Conservation (phyloP, 2,113 vertebrate genomes). For the Zosterops japonicus region DNA sequence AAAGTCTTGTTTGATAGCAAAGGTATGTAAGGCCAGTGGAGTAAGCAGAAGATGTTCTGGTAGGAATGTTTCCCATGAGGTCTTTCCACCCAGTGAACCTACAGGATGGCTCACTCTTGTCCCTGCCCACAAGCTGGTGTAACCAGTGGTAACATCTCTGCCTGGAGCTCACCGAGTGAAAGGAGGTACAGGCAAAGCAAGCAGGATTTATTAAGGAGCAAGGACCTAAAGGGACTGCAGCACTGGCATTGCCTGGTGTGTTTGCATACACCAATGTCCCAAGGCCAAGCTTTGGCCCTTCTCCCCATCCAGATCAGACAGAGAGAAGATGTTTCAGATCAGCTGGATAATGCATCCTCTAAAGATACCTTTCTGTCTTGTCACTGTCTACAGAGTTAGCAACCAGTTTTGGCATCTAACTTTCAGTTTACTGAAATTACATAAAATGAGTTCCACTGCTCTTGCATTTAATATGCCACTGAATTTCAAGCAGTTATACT, state of each 20-base stretch:
- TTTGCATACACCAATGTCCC: background rate
- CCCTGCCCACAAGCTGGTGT: background rate
- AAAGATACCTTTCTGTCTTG: background rate
- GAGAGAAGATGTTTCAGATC: background rate
- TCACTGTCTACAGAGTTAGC: background rate
- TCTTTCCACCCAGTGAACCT: background rate
- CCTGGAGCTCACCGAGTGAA: background rate
- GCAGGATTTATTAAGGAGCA: background rate
- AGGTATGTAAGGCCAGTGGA: background rate
- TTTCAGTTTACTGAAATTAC: background rate
- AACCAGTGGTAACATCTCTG: background rate
- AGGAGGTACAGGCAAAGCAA: background rate
- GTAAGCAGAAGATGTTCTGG: background rate
- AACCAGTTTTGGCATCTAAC: background rate
- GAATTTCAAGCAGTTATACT: background rate
- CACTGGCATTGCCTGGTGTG: background rate
- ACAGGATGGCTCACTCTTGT: background rate
- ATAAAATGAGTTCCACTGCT: background rate
- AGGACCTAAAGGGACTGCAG: background rate
- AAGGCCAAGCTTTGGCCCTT: background rate
- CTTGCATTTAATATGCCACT: background rate
- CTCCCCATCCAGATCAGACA: background rate
- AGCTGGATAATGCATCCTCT: background rate
- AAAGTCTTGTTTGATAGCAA: background rate
- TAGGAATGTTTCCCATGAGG: background rate